A percentile compares a stretch with the other conserved stretches of the same genome.
Conservation (phyloP, 2,113 vertebrate species). For the Gymnobelideus leadbeateri region DNA sequence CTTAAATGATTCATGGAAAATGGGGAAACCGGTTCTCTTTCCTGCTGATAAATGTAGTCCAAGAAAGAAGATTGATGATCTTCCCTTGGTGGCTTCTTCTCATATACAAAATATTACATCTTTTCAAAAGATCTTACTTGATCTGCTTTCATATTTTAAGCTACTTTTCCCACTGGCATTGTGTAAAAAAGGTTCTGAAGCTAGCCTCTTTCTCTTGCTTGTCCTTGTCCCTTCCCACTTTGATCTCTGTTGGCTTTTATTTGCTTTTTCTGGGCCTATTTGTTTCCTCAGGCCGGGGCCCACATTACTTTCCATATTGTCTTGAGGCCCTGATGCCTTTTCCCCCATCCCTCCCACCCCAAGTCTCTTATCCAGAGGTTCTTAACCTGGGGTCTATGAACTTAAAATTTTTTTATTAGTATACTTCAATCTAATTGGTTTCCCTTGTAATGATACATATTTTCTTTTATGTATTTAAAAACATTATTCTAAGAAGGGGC, state of each 20-base stretch:
- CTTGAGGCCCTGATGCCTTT: neutral
- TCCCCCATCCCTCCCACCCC: neutral
- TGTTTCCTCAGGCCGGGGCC: neutral
- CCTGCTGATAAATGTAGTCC: slow-evolving; percentile 15
- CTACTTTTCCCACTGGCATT: neutral
- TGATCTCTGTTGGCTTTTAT: neutral
- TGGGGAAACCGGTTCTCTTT: neutral
- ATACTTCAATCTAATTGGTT: neutral
- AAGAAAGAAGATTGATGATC: neutral
- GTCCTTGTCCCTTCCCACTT: neutral
- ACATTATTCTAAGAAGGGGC: neutral
- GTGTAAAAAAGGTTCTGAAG: neutral
- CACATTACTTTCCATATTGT: neutral
- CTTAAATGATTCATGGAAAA: neutral
- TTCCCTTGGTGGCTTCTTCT: neutral
- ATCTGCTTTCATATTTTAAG: neutral
- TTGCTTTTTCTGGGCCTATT: neutral
- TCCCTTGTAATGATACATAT: neutral
- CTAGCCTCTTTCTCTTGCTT: neutral
- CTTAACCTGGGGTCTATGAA: neutral
- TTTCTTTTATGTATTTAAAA: neutral
- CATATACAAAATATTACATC: neutral
- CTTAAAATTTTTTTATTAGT: neutral
- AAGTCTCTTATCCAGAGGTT: neutral
- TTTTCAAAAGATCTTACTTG: neutral